Percentiles rank a stretch among this genome's conserved stretches.
These are phyloP conservation scores for Hippocampus comes DNA, from an alignment of 2,113 vertebrate genomes.

Conservation along the genomic window DNA sequence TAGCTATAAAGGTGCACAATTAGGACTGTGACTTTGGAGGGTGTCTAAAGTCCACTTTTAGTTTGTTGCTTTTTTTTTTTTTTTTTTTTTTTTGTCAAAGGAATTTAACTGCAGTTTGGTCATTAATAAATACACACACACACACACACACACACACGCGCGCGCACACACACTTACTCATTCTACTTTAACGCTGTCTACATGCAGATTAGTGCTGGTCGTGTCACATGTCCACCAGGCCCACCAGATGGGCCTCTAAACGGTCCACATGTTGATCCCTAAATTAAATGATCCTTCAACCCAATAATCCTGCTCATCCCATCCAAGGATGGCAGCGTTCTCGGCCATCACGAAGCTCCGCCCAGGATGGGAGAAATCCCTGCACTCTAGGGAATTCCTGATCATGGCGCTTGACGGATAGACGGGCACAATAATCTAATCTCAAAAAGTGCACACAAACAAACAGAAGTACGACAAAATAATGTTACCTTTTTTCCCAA, in stretches of 20 bases:
- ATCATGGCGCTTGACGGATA: not conserved
- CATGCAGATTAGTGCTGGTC: slow-evolving; percentile 34
- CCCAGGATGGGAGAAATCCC: slow-evolving; percentile 35
- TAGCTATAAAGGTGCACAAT: not conserved
- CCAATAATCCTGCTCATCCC: slow-evolving; percentile 67
- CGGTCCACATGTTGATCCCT: slow-evolving; percentile 62
- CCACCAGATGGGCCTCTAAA: slow-evolving; percentile 64
- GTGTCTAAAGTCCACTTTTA: not conserved
- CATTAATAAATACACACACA: not conserved
- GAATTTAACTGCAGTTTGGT: not conserved
- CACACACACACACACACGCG: not conserved
- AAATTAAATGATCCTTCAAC: slow-evolving; percentile 66
- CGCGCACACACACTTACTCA: not conserved
- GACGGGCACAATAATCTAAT: slow-evolving; percentile 1
- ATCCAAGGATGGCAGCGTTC: slow-evolving; percentile 42
- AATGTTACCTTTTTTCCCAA: too few relatives aligned
- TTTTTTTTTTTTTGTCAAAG: not conserved
- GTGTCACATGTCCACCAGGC: slow-evolving; percentile 45
- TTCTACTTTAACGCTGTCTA: slow-evolving; percentile 21
- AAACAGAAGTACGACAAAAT: not conserved
- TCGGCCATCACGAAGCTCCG: slow-evolving; percentile 25
- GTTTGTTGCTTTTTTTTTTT: not conserved
- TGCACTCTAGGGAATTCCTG: slow-evolving; percentile 37
- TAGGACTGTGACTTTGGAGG: not conserved
- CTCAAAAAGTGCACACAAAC: not conserved